A percentile compares a stretch with the other conserved stretches of the same genome.
These are phyloP conservation scores for Drosophila paramelanica DNA, from an alignment of 2,888 invertebrate species.

Conservation along the genomic window DNA sequence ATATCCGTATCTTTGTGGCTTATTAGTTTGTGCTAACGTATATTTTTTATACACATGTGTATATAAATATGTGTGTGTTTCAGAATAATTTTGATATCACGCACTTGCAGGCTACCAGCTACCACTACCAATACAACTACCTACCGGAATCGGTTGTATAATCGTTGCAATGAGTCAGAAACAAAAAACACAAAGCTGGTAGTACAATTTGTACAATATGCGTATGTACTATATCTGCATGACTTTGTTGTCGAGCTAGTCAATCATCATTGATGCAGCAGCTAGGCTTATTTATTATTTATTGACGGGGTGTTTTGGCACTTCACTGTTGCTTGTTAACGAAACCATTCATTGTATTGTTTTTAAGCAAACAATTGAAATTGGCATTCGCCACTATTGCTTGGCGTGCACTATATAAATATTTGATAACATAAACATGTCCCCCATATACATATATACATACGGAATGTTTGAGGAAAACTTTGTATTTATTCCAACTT, in stretches of 20 bases:
- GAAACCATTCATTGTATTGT: background rate
- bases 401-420: background rate
- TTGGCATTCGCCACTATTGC: no score
- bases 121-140: slow-evolving; percentile 3
- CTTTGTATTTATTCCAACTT: no score
- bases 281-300: slow-evolving; percentile 9
- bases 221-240: slow-evolving; percentile 3
- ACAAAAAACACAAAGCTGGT: slow-evolving; percentile 22
- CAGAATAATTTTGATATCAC: slow-evolving; percentile 59
- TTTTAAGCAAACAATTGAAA: background rate
- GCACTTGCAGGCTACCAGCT: slow-evolving; percentile 28
- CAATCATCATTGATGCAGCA: slow-evolving; percentile 12
- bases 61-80: slow-evolving; percentile 17
- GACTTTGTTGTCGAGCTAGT: slow-evolving; percentile 1
- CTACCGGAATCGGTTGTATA: slow-evolving; percentile 58
- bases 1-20: background rate
- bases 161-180: slow-evolving; percentile 61
- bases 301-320: slow-evolving; percentile 1
- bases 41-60: background rate
- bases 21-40: slow-evolving; percentile 9
- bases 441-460: background rate
- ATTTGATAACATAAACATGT: background rate
- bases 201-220: slow-evolving; percentile 22
- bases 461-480: no score
- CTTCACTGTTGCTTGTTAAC: background rate